Conservation (phyloP, 2,888 invertebrate species). For the Phytoseiulus persimilis region DNA sequence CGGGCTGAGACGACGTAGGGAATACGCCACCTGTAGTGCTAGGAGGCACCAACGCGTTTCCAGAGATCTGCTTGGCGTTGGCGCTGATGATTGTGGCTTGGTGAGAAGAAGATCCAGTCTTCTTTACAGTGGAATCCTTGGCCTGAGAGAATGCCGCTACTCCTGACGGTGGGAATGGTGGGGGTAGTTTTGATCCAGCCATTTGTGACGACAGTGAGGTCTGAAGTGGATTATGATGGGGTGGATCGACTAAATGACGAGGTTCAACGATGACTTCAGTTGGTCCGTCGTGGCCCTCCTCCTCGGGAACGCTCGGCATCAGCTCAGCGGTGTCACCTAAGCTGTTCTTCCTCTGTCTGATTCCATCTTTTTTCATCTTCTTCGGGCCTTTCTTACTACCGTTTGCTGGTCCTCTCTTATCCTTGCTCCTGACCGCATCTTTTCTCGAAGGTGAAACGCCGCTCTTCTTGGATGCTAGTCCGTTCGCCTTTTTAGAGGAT, state of each 20-base stretch:
- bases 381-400: neutral
- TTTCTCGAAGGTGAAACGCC: neutral
- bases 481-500: slow-evolving; percentile 13
- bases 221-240: neutral
- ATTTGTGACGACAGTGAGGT: neutral
- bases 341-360: slow-evolving; percentile 26
- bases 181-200: neutral
- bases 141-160: slow-evolving; percentile 20
- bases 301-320: slow-evolving; percentile 31
- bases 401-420: neutral
- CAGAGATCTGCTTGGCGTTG: slow-evolving; percentile 28
- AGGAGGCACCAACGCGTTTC: slow-evolving; percentile 9
- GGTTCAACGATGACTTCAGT: slow-evolving; percentile 19
- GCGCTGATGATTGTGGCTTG: slow-evolving; percentile 34
- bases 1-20: slow-evolving; percentile 27
- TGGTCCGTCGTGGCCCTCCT: slow-evolving; percentile 20
- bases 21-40: slow-evolving; percentile 11
- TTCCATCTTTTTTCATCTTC: slow-evolving; percentile 16
- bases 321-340: slow-evolving; percentile 32
- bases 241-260: slow-evolving; percentile 16
- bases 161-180: neutral
- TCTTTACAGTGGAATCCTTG: slow-evolving; percentile 28
- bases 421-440: neutral
- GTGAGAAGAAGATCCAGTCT: slow-evolving; percentile 13
- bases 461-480: slow-evolving; percentile 10